These are phyloP conservation scores for human (Homo sapiens) DNA, from an alignment of 2,113 vertebrate genomes.

Conservation along the genomic window DNA sequence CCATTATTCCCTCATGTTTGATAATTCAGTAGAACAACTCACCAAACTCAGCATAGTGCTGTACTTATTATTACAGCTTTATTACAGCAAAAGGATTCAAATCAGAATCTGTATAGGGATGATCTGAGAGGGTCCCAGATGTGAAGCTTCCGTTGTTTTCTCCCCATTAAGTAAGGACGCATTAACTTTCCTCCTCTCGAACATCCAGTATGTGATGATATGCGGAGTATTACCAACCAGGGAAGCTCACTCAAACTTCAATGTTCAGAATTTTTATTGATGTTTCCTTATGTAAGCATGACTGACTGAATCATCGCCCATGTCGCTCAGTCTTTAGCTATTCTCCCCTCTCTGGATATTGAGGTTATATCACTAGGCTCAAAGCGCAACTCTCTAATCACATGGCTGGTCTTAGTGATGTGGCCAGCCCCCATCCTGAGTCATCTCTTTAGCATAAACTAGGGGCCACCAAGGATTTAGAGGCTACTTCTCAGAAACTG, in stretches of 20 bases:
- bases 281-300: neutral
- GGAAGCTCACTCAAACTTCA: neutral
- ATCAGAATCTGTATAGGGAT: neutral
- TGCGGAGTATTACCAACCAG: neutral
- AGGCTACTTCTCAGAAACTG: neutral
- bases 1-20: neutral
- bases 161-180: neutral
- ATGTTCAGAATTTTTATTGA: neutral
- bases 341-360: neutral
- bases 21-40: neutral
- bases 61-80: neutral
- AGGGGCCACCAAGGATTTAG: neutral
- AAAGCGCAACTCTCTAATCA: neutral
- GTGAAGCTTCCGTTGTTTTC: neutral
- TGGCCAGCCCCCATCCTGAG: neutral
- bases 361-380: neutral
- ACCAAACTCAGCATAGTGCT: neutral
- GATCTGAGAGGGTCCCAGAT: neutral
- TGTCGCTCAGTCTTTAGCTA: neutral
- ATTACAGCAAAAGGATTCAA: neutral
- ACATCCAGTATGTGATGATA: neutral
- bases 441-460: neutral
- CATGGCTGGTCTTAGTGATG: neutral
- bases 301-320: neutral
- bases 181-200: neutral